phyloP scores from a whole-genome alignment of 2,888 invertebrate species.

The Linnaemya tessellans region DNA sequence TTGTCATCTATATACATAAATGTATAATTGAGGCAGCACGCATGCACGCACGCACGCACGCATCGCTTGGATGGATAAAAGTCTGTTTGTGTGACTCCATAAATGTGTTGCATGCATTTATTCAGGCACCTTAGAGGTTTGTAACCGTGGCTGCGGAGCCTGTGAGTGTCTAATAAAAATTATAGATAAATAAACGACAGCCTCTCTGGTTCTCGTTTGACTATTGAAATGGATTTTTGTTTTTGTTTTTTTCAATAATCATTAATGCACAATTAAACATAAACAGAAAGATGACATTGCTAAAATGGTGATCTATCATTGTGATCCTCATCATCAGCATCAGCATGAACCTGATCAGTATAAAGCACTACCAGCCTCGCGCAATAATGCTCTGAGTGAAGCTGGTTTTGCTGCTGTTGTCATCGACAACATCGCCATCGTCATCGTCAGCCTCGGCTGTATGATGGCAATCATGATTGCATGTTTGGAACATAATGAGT shows the following conservation, averaged over 20 bases:
- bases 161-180: constrained; percentile 46
- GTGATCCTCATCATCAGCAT: constrained; percentile 17
- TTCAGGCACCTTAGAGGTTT: constrained; percentile 49
- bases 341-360: constrained; percentile 22
- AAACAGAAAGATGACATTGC: constrained; percentile 61
- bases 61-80: constrained; percentile 5
- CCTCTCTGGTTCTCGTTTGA: constrained; percentile 1
- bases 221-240: constrained; percentile 44
- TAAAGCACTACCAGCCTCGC: constrained; percentile 20
- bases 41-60: constrained; percentile 29
- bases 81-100: constrained; percentile 13
- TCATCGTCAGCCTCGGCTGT: constrained; percentile 28
- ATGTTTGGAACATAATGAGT: constrained; percentile 68
- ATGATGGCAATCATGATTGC: constrained; percentile 50
- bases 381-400: neutral
- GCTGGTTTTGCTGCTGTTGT: constrained; percentile 1
- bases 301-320: constrained; percentile 63
- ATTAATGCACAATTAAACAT: constrained; percentile 58
- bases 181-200: constrained; percentile 48
- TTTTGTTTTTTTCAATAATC: constrained; percentile 21
- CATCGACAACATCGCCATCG: constrained; percentile 31
- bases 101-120: constrained; percentile 38
- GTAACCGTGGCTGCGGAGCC: neutral
- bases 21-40: constrained; percentile 66
- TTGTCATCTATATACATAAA: constrained; percentile 66